phyloP scores from a whole-genome alignment of 2,113 vertebrate species.

The Pomatostomus ruficeps region DNA sequence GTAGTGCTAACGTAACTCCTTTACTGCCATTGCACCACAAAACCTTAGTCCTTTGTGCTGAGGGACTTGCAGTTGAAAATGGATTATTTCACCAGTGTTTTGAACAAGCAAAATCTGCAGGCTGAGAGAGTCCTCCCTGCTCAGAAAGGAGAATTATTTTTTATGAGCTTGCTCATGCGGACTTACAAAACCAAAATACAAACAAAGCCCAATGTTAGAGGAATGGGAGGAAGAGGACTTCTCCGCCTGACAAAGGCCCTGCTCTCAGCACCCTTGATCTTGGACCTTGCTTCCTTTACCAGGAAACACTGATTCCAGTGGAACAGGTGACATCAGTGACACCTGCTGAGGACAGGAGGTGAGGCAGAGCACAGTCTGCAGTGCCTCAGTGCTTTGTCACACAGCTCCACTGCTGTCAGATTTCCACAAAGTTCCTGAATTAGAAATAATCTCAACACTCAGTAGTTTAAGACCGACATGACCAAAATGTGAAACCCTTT shows the following conservation, averaged over 20 bases:
- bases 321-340: background rate
- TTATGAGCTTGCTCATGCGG: background rate
- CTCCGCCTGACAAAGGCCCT: background rate
- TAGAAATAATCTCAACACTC: background rate
- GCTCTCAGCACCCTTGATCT: fast-evolving
- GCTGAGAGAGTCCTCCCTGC: background rate
- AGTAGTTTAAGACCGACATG: background rate
- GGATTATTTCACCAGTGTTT: background rate
- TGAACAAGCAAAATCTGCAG: background rate
- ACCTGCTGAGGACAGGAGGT: fast-evolving
- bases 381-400: fast-evolving
- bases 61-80: background rate
- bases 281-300: no score
- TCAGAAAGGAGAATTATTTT: background rate
- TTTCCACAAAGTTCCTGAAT: background rate
- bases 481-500: background rate
- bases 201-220: background rate
- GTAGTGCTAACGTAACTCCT: background rate
- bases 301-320: fast-evolving
- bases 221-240: background rate
- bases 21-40: background rate
- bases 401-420: background rate
- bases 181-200: background rate
- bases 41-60: background rate
- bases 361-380: fast-evolving